Conservation (phyloP, 2,888 invertebrate species). For the Drosophila ochracea region DNA sequence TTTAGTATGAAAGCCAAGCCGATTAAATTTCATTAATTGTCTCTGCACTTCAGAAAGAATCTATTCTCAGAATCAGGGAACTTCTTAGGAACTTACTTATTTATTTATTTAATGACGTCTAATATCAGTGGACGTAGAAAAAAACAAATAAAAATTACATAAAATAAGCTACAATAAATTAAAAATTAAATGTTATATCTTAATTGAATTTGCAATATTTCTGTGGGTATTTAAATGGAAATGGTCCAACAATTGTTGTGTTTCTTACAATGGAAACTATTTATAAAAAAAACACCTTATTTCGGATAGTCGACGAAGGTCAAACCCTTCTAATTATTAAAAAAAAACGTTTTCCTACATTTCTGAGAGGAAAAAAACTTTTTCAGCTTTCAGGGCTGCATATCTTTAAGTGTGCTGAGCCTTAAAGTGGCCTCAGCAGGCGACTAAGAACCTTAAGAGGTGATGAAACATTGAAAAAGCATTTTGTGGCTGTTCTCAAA, state of each 20-base stretch:
- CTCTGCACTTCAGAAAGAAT: not conserved
- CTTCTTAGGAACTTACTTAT: not conserved
- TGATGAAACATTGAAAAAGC: conserved; percentile 46
- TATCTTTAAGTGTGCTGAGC: conserved; percentile 36
- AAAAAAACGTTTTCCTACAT: not conserved
- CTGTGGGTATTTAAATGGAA: not conserved
- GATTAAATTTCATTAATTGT: not conserved
- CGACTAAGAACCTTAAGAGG: conserved; percentile 21
- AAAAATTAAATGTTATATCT: not conserved
- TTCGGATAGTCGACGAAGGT: not conserved
- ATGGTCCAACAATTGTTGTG: not conserved
- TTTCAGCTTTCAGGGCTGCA: not conserved
- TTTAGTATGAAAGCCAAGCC: not conserved
- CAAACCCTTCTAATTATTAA: not conserved
- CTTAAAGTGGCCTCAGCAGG: conserved; percentile 32
- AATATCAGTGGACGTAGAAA: not conserved
- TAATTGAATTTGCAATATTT: no score
- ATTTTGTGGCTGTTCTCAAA: conserved; percentile 59
- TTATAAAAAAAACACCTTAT: not conserved
- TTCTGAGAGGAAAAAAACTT: not conserved
- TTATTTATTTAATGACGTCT: not conserved
- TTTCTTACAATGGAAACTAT: not conserved
- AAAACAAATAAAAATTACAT: no score
- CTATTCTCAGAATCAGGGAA: not conserved
- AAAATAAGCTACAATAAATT: not conserved